Conservation (phyloP, 2,797 vertebrate genomes). For the Cynodonichthys magdalenae region DNA sequence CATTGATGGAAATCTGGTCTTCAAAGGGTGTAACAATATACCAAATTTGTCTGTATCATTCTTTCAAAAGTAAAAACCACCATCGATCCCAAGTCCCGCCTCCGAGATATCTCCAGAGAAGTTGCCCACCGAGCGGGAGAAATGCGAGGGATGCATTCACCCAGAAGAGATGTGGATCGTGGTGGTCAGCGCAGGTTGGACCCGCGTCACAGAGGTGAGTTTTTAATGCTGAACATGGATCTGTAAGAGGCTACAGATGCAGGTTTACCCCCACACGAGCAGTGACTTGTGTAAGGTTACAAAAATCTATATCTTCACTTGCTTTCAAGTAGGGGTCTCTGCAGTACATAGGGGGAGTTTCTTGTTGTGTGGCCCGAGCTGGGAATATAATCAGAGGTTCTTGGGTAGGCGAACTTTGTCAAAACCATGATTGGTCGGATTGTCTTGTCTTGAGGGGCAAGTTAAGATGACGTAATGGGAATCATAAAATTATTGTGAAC, state of each 20-base stretch:
- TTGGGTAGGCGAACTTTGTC: too few relatives aligned
- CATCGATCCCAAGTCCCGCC: conserved; percentile 82
- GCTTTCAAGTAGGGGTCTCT: too few relatives aligned
- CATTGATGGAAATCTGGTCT: conserved; percentile 24
- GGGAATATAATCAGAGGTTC: too few relatives aligned
- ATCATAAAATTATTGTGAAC: too few relatives aligned
- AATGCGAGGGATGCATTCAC: conserved; percentile 76
- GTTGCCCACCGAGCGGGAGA: conserved; percentile 86
- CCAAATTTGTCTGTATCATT: conserved; percentile 16
- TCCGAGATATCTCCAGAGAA: conserved; percentile 89
- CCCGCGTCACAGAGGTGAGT: conserved; percentile 74
- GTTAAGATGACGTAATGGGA: too few relatives aligned
- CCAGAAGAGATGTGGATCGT: conserved; percentile 84
- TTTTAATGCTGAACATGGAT: neutral
- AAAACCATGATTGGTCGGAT: too few relatives aligned
- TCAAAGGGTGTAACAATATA: neutral
- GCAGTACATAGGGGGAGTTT: too few relatives aligned
- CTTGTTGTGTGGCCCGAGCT: too few relatives aligned
- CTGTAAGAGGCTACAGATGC: conserved; percentile 1
- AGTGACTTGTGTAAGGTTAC: conserved; percentile 29
- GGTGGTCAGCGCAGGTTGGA: conserved; percentile 73
- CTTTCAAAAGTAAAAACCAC: conserved; percentile 81
- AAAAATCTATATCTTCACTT: conserved; percentile 46
- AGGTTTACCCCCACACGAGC: conserved; percentile 1
- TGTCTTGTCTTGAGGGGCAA: too few relatives aligned